Evolutionary conservation across 2,888 invertebrate genomes (phyloP).

Genomic region (Yponomeuta malinellus): DNA sequence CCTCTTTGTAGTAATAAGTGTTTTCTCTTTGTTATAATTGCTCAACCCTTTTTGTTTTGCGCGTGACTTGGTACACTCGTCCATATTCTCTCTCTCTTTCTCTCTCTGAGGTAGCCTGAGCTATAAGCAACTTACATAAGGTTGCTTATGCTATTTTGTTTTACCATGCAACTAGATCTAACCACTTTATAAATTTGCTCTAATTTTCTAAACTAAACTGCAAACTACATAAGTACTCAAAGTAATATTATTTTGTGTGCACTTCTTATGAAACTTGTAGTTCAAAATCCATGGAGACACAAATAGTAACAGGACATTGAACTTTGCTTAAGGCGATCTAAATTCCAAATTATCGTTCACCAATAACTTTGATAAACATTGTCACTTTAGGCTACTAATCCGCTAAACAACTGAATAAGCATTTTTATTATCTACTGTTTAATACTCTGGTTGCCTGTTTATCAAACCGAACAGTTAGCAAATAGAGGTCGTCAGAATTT

Average conservation of each 20-base stretch:
- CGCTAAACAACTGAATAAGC: neutral
- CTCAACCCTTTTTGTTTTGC: no score
- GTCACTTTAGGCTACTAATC: neutral
- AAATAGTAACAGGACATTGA: neutral
- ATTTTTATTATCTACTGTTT: neutral
- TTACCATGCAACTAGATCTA: no score
- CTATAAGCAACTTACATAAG: no score
- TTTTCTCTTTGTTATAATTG: no score
- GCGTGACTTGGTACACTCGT: no score
- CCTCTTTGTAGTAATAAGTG: no score
- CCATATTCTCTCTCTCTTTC: no score
- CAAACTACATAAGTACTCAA: no score
- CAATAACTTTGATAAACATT: neutral
- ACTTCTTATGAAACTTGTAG: neutral
- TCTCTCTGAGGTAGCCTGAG: no score
- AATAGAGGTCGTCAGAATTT: neutral
- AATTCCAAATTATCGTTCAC: neutral
- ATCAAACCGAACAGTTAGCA: neutral
- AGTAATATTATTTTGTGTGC: neutral
- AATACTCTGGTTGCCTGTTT: neutral
- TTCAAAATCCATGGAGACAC: neutral
- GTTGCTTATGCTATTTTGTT: no score
- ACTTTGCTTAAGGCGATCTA: neutral
- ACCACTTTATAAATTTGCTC: no score
- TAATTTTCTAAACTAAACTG: no score